These are phyloP conservation scores for Alexandromys fortis DNA, from an alignment of 2,113 vertebrate genomes.

Conservation along the genomic window DNA sequence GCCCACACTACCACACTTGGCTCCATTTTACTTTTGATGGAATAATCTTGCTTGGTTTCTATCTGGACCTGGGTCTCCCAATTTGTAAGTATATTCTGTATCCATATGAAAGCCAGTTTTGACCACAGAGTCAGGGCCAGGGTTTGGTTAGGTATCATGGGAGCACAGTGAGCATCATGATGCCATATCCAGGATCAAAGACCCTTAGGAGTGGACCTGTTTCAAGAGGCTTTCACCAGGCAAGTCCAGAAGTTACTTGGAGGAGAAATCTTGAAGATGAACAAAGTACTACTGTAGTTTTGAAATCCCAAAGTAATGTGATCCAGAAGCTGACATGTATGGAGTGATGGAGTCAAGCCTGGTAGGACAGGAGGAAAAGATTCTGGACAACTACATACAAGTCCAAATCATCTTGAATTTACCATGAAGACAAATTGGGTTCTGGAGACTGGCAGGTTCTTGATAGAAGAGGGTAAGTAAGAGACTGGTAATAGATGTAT, in stretches of 20 bases:
- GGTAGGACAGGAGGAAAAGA: not conserved
- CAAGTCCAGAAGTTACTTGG: not conserved
- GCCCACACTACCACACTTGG: not conserved
- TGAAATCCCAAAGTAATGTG: not conserved
- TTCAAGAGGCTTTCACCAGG: not conserved
- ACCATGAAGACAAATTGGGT: not conserved
- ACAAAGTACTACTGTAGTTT: not conserved
- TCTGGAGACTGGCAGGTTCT: slow-evolving; percentile 1
- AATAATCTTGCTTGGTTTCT: not conserved
- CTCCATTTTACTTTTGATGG: not conserved
- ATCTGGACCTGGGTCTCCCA: not conserved
- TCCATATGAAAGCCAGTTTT: not conserved
- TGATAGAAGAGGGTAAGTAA: not conserved
- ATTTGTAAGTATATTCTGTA: not conserved
- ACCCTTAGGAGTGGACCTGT: not conserved
- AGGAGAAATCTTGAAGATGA: not conserved
- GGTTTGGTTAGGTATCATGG: not conserved
- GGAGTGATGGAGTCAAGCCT: not conserved
- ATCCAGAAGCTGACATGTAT: not conserved
- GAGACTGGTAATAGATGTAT: not conserved
- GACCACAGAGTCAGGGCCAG: not conserved
- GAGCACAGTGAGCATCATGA: not conserved
- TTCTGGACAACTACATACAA: not conserved
- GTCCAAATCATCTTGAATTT: not conserved
- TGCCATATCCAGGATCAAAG: not conserved